A percentile compares a stretch with the other conserved stretches of the same genome.
Evolutionary conservation across 2,113 vertebrate species (phyloP).

Genomic region (Octodon degus): DNA sequence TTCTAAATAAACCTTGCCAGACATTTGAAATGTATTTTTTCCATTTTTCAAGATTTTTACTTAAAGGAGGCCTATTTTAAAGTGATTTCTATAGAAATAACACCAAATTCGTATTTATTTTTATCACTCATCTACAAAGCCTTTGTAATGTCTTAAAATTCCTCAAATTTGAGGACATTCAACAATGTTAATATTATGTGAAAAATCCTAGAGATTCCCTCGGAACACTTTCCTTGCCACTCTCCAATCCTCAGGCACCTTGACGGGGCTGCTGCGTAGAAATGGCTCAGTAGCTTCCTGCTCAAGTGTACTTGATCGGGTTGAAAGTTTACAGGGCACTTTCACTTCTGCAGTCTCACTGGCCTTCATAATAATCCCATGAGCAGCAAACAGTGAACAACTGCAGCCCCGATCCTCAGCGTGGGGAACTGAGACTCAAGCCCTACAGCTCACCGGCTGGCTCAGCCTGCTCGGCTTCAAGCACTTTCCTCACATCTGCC

Average conservation of each 20-base stretch:
- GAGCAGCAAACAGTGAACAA: rapidly evolving
- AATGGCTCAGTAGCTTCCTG: background rate
- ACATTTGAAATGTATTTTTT: background rate
- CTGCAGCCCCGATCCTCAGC: background rate
- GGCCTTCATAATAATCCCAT: background rate
- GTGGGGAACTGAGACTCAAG: background rate
- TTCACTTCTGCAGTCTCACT: background rate
- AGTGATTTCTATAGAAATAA: constrained; percentile 45
- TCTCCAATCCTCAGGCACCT: background rate
- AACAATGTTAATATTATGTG: background rate
- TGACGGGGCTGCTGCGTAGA: background rate
- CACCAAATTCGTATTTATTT: constrained; percentile 17
- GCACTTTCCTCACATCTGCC: background rate
- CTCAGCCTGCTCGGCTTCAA: rapidly evolving
- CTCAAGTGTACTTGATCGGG: too few relatives aligned
- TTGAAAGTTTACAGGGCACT: background rate
- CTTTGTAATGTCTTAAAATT: background rate
- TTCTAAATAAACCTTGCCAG: background rate
- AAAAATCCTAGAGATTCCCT: background rate
- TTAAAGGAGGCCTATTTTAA: constrained; percentile 38
- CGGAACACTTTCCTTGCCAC: background rate
- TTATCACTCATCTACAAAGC: background rate
- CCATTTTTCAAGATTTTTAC: constrained; percentile 2
- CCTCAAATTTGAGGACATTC: background rate
- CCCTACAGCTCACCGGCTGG: rapidly evolving